A percentile compares a stretch with the other conserved stretches of the same genome.
These are phyloP conservation scores for Helicoverpa zea DNA, from an alignment of 1,140 invertebrate genomes.

Conservation along the genomic window DNA sequence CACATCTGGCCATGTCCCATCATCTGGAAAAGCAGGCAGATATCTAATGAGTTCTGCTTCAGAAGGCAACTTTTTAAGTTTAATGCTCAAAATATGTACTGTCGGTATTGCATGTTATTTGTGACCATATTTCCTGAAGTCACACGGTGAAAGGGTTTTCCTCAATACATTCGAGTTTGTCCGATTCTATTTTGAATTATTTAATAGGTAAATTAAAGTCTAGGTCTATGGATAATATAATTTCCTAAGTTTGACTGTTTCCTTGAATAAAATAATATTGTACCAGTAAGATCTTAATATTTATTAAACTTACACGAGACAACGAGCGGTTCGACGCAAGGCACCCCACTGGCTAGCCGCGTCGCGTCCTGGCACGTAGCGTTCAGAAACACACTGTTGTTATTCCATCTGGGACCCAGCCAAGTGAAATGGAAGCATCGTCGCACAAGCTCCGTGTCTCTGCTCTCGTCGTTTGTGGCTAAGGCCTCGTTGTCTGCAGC, in stretches of 20 bases:
- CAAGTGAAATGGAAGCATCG: conserved; percentile 87
- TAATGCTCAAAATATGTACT: no score
- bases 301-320: conserved; percentile 81
- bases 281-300: neutral
- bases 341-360: conserved; percentile 76
- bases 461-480: neutral
- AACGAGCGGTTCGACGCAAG: conserved; percentile 85
- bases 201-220: no score
- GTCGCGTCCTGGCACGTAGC: conserved; percentile 86
- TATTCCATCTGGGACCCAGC: conserved; percentile 85
- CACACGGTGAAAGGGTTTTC: no score
- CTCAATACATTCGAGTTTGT: no score
- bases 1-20: conserved; percentile 85
- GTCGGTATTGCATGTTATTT: no score
- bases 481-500: conserved; percentile 24
- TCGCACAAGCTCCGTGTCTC: conserved; percentile 44
- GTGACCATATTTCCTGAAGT: no score
- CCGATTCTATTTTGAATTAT: no score
- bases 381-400: conserved; percentile 81
- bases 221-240: no score
- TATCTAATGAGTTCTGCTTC: no score
- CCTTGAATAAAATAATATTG: no score
- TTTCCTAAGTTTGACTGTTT: no score
- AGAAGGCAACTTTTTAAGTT: no score
- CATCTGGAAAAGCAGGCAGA: conserved; percentile 77